Evolutionary conservation across 2,797 vertebrate species (phyloP).

Genomic region (Amblyopsis hoosieri): DNA sequence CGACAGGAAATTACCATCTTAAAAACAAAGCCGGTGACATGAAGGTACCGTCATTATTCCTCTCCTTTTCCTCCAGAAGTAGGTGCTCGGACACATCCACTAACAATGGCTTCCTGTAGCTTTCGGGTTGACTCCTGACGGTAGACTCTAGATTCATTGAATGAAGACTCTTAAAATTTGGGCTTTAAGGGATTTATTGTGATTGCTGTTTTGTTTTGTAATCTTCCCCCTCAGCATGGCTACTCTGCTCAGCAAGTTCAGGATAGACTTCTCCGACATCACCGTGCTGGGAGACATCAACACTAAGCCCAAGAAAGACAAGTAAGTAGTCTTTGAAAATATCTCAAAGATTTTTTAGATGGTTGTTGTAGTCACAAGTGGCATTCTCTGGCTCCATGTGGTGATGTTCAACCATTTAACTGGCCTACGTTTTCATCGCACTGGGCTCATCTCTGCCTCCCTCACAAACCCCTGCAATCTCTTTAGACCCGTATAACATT

Average conservation of each 20-base stretch:
- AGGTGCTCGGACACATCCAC: conserved; percentile 30
- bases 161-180: conserved; percentile 9
- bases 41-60: no score
- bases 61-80: background rate
- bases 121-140: background rate
- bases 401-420: no score
- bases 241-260: conserved; percentile 96
- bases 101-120: conserved; percentile 2
- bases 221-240: conserved; percentile 85
- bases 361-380: no score
- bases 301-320: conserved; percentile 96
- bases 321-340: conserved; percentile 75
- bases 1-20: no score
- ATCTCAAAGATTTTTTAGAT: background rate
- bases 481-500: no score
- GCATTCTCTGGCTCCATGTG: no score
- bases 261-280: conserved; percentile 98
- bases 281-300: conserved; percentile 96
- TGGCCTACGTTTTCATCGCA: no score
- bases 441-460: no score
- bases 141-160: conserved; percentile 1
- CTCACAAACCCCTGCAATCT: no score
- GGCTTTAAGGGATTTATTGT: conserved; percentile 1
- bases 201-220: conserved; percentile 13
- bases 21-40: no score